Base-by-base conservation (phyloP, 2,797 vertebrate genomes). In the Pteropus rufus region DNA sequence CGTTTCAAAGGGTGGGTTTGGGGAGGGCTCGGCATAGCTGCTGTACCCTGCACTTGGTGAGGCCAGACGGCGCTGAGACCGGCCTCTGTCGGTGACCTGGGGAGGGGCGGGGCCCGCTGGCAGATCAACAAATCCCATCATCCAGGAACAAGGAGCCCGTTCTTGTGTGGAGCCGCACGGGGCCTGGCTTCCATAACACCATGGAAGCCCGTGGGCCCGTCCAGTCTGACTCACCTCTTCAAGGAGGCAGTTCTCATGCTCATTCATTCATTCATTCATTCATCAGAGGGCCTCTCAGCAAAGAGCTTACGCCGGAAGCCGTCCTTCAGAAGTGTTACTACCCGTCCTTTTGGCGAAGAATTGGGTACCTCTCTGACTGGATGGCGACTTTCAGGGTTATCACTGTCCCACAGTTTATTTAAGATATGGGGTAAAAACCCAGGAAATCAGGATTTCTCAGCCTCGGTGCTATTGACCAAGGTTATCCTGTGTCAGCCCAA, bases 121-220 rank as follows among this genome's bases (percentile, higher is more conserved):
- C 98, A 98, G 95, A 97, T 97, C 98, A 97, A 98, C 92, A 98
- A 95, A 98, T 97, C 97, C 91, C 98, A 98, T 98, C 98, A 98
- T 95, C 92, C 90, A 89, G 96, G 97, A 98, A 98, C 98, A 99
- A 98, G 97, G 97, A 96, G 97, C 92, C 97, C 85, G 97, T 98
- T 98, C 98, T 98, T 96, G 85, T 96, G 97, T 31, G 10, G 65
- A 97, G 95, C 82, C 83, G 92, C 97, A 80, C 65, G 88, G 77
- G 41, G 95, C 97, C 94, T 94, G 4, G 82, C 89, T 86, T 94
- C 87, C 96, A 80, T 96, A 95, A 98, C 96, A 96, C 52, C 92
- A 93, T 77, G 95, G 95, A 96, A 97, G 97, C 46, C 39, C 41
- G 80, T 41, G 92, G 94, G 90, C 90, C 1, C 6, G 96, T 60